Evolutionary conservation across 2,113 vertebrate genomes (phyloP).

Genomic region (Oryzias javanicus): DNA sequence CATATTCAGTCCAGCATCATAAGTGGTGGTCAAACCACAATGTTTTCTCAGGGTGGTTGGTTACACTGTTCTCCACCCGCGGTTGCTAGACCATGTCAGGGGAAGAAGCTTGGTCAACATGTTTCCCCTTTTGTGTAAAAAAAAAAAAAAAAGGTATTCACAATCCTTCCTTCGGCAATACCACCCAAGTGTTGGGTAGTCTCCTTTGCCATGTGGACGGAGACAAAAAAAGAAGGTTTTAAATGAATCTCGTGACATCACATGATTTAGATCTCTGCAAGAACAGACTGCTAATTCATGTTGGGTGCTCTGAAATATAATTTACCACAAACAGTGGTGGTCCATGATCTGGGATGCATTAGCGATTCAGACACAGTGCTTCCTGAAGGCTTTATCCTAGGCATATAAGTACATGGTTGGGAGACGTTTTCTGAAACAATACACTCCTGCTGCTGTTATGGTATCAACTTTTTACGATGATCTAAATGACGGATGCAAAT

Average conservation of each 20-base stretch:
- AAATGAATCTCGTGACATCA: conserved; percentile 69
- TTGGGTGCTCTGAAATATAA: conserved; percentile 38
- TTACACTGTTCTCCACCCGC: conserved; percentile 73
- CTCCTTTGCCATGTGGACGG: conserved; percentile 45
- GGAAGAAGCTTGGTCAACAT: conserved; percentile 79
- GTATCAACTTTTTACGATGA: conserved; percentile 7
- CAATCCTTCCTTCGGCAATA: conserved; percentile 56
- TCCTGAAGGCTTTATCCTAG: neutral
- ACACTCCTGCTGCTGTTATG: conserved; percentile 13
- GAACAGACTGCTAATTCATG: conserved; percentile 51
- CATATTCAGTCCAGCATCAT: conserved; percentile 65
- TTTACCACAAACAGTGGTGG: conserved; percentile 56
- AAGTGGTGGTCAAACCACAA: conserved; percentile 79
- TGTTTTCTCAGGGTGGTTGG: conserved; percentile 75
- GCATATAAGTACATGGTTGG: conserved; percentile 15
- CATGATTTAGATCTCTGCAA: conserved; percentile 72
- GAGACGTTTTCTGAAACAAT: conserved; percentile 10
- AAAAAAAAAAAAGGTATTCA: conserved; percentile 35
- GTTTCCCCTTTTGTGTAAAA: conserved; percentile 67
- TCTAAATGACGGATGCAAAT: neutral
- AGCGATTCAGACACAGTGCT: conserved; percentile 41
- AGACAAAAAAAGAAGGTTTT: conserved; percentile 32
- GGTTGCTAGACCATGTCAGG: conserved; percentile 68
- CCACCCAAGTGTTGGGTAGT: conserved; percentile 74
- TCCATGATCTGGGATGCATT: conserved; percentile 59